These are phyloP conservation scores for Drosophila dives DNA, from an alignment of 2,888 invertebrate genomes.

Conservation along the genomic window DNA sequence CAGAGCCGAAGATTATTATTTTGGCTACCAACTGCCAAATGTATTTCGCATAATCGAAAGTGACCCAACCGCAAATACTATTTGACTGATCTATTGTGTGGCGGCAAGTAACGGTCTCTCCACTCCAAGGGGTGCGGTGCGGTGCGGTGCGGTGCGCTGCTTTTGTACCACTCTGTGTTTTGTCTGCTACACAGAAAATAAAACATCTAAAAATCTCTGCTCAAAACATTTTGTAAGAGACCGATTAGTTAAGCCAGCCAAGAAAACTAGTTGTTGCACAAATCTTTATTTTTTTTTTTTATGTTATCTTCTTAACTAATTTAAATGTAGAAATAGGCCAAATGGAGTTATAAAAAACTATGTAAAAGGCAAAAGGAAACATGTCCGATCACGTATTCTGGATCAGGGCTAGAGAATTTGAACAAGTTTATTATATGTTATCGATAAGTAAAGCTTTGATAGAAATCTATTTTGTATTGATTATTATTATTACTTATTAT, in stretches of 20 bases:
- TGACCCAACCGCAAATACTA: constrained; percentile 76
- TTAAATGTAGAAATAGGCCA: background rate
- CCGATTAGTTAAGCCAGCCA: background rate
- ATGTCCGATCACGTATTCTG: no score
- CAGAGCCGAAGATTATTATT: constrained; percentile 72
- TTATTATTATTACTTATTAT: background rate
- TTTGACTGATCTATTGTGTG: constrained; percentile 69
- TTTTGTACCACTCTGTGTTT: background rate
- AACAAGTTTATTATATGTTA: background rate
- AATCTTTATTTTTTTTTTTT: background rate
- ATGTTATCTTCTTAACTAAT: background rate
- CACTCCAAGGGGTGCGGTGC: background rate
- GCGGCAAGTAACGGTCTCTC: constrained; percentile 31
- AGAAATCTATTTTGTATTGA: background rate
- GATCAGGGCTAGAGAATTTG: background rate
- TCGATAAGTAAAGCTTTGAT: background rate
- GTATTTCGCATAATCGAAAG: constrained; percentile 80
- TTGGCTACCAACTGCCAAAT: constrained; percentile 75
- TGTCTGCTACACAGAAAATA: background rate
- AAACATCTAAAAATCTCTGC: background rate
- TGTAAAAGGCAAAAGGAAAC: background rate
- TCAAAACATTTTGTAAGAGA: background rate
- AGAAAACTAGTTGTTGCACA: background rate
- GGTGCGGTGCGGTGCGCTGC: background rate
- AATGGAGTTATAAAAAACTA: background rate